Evolutionary conservation across 2,113 vertebrate species (phyloP).

Genomic region (Myocastor coypus): DNA sequence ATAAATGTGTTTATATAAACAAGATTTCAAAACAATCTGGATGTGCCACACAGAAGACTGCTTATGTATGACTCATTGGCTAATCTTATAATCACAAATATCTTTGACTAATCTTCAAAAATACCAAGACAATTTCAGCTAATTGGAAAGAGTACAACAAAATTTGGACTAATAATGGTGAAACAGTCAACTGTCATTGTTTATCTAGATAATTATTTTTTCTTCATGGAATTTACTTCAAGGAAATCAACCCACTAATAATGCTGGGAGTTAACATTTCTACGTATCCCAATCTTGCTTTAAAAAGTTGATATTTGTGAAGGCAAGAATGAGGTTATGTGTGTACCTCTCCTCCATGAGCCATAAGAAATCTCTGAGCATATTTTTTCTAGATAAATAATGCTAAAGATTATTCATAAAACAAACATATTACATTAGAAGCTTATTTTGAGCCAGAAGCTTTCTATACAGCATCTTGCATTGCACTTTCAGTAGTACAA

Average conservation of each 20-base stretch:
- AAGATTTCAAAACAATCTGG: not conserved
- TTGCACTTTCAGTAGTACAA: not conserved
- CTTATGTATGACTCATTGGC: not conserved
- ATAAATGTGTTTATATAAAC: not conserved
- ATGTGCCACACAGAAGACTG: not conserved
- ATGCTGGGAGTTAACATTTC: not conserved
- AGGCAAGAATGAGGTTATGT: not conserved
- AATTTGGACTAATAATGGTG: not conserved
- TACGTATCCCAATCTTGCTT: not conserved
- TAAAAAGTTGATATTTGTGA: not conserved
- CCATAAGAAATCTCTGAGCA: not conserved
- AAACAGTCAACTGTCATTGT: not conserved
- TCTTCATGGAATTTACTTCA: not conserved
- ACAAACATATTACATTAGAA: not conserved
- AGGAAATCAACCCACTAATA: not conserved
- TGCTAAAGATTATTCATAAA: not conserved
- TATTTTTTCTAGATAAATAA: not conserved
- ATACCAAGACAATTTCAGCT: not conserved
- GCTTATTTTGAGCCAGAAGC: not conserved
- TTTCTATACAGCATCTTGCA: not conserved
- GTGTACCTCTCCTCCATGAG: not conserved
- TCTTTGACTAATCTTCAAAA: not conserved
- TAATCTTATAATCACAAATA: not conserved
- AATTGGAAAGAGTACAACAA: not conserved
- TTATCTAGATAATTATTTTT: not conserved